Percentiles rank a stretch among this genome's conserved stretches.
Conservation (phyloP, 2,888 invertebrate species). For the Meliscaeva auricollis region DNA sequence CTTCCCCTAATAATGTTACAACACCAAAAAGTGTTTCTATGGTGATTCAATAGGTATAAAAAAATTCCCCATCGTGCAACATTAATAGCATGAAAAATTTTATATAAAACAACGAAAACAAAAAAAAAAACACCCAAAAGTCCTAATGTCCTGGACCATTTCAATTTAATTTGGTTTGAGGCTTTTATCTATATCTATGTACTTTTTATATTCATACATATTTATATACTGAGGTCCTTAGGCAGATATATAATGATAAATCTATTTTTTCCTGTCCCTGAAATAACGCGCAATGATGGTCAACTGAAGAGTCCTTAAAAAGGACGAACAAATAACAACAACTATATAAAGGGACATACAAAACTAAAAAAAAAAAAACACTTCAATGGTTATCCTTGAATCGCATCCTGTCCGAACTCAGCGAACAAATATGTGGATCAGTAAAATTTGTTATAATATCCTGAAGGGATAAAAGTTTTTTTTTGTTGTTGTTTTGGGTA, state of each 20-base stretch:
- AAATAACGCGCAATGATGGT: slow-evolving; percentile 51
- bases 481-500: too few relatives aligned
- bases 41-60: slow-evolving; percentile 34
- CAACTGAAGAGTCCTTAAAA: slow-evolving; percentile 69
- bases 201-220: too few relatives aligned
- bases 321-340: slow-evolving; percentile 37
- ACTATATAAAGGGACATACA: slow-evolving; percentile 1
- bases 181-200: background rate
- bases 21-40: slow-evolving; percentile 58
- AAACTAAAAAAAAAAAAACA: background rate
- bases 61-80: slow-evolving; percentile 26
- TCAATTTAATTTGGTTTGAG: slow-evolving; percentile 59
- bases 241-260: slow-evolving; percentile 11
- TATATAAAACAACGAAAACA: too few relatives aligned
- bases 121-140: slow-evolving; percentile 32
- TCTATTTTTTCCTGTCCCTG: slow-evolving; percentile 40
- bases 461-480: slow-evolving; percentile 66
- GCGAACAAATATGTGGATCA: slow-evolving; percentile 68
- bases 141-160: slow-evolving; percentile 74
- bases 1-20: slow-evolving; percentile 36
- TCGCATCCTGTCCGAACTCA: slow-evolving; percentile 31
- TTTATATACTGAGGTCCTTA: background rate
- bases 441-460: slow-evolving; percentile 74
- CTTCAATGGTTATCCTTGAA: slow-evolving; percentile 44
- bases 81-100: too few relatives aligned